These are phyloP conservation scores for Coelinius sp. DNA, from an alignment of 2,888 invertebrate genomes.

Conservation along the genomic window DNA sequence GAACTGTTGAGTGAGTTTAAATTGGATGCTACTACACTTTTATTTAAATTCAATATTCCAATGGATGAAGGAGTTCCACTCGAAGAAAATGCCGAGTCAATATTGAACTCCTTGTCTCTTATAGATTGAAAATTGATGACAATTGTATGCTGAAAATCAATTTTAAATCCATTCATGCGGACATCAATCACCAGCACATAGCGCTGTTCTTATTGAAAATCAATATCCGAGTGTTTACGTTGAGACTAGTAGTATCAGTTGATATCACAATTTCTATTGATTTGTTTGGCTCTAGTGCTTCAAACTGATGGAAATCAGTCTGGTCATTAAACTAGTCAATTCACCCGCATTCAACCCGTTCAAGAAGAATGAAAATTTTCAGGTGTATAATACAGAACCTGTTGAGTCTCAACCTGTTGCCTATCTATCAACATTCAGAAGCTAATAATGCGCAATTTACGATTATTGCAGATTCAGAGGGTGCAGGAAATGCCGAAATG, in stretches of 20 bases:
- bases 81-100: not conserved
- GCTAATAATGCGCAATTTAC: not conserved
- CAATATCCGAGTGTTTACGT: too few species aligned
- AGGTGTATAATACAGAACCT: not conserved
- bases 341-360: not conserved
- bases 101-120: not conserved
- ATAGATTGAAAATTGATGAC: not conserved
- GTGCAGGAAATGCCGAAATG: not conserved
- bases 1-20: not conserved
- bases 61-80: not conserved
- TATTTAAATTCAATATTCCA: slow-evolving; percentile 3
- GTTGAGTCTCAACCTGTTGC: slow-evolving; percentile 23
- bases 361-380: not conserved
- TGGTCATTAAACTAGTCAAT: not conserved
- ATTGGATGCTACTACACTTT: not conserved
- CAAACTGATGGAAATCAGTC: not conserved
- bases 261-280: too few species aligned
- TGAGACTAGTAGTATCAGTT: too few species aligned
- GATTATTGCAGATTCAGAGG: not conserved
- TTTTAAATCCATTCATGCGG: too few species aligned
- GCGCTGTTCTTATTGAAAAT: too few species aligned
- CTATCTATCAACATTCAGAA: not conserved
- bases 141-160: not conserved
- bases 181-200: not conserved
- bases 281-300: too few species aligned